A percentile compares a stretch with the other conserved stretches of the same genome.
Conservation (phyloP, 2,797 vertebrate species). For the Gallirallus australis region DNA sequence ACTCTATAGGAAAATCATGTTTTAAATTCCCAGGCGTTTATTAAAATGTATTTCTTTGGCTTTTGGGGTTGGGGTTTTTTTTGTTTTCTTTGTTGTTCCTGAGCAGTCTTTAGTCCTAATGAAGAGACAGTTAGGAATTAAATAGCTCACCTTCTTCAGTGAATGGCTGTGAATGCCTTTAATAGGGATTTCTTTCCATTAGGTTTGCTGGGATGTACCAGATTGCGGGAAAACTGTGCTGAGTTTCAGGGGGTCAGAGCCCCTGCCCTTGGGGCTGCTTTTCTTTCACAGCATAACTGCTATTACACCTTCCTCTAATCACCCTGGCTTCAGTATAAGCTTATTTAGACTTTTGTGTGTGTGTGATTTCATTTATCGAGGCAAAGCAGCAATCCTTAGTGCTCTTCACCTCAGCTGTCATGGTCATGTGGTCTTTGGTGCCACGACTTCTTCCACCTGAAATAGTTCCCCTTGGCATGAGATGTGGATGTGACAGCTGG, state of each 20-base stretch:
- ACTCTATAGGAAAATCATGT: background rate
- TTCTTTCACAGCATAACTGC: background rate
- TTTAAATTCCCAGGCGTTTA: slow-evolving; percentile 20
- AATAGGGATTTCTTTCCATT: background rate
- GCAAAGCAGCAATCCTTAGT: background rate
- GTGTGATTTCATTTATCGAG: background rate
- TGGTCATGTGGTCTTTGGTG: background rate
- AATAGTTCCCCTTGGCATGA: background rate
- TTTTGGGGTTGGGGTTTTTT: background rate
- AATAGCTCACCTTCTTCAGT: slow-evolving; percentile 1
- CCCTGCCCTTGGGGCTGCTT: background rate
- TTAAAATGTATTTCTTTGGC: background rate
- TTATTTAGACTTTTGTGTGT: background rate
- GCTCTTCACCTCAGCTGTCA: background rate
- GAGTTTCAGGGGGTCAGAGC: background rate
- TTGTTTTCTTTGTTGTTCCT: background rate
- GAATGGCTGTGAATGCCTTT: background rate
- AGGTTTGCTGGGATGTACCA: background rate
- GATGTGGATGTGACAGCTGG: accelerated
- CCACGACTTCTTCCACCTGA: background rate
- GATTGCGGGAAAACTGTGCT: background rate
- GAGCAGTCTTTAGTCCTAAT: background rate
- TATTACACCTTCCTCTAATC: background rate
- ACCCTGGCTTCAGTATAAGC: background rate
- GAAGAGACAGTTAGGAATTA: background rate